Evolutionary conservation across 2,113 vertebrate genomes (phyloP).

Genomic region (Euleptes europaea): DNA sequence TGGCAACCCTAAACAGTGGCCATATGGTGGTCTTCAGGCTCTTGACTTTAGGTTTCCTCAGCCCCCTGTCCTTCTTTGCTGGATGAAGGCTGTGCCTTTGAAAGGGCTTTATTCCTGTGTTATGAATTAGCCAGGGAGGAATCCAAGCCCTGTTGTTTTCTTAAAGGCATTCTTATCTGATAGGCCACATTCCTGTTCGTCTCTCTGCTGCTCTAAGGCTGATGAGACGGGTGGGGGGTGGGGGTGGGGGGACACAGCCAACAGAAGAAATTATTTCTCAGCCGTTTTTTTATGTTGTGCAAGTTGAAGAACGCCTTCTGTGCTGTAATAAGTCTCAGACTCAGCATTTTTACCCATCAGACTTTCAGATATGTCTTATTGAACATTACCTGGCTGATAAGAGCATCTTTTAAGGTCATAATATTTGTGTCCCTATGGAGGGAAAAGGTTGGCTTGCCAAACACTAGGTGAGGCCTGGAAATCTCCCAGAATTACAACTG

Average conservation of each 20-base stretch:
- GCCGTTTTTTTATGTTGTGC: slow-evolving; percentile 25
- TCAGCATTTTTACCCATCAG: slow-evolving; percentile 48
- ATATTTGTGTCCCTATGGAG: slow-evolving; percentile 5
- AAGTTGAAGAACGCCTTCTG: background rate
- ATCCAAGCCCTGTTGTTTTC: slow-evolving; percentile 65
- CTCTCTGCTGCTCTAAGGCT: slow-evolving; percentile 31
- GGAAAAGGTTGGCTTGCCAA: background rate
- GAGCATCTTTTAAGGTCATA: background rate
- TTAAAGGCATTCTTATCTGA: slow-evolving; percentile 60
- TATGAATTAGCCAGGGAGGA: slow-evolving; percentile 65
- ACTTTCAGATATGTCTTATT: slow-evolving; percentile 33
- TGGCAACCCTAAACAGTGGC: background rate
- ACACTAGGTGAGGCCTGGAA: too few species aligned
- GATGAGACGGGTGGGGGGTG: too few species aligned
- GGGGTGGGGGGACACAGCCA: slow-evolving; percentile 35
- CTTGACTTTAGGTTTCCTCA: background rate
- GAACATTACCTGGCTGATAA: slow-evolving; percentile 46
- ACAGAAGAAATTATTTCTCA: slow-evolving; percentile 25
- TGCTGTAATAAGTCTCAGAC: slow-evolving; percentile 33
- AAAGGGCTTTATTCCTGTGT: slow-evolving; percentile 13
- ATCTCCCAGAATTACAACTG: too few species aligned
- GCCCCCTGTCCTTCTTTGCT: background rate
- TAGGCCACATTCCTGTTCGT: slow-evolving; percentile 49
- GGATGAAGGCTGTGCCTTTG: background rate
- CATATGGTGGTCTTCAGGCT: background rate